Evolutionary conservation across 2,113 vertebrate genomes (phyloP), one percentile per base, ranked within the genome.

Genomic region (Phyllostomus hastatus): DNA sequence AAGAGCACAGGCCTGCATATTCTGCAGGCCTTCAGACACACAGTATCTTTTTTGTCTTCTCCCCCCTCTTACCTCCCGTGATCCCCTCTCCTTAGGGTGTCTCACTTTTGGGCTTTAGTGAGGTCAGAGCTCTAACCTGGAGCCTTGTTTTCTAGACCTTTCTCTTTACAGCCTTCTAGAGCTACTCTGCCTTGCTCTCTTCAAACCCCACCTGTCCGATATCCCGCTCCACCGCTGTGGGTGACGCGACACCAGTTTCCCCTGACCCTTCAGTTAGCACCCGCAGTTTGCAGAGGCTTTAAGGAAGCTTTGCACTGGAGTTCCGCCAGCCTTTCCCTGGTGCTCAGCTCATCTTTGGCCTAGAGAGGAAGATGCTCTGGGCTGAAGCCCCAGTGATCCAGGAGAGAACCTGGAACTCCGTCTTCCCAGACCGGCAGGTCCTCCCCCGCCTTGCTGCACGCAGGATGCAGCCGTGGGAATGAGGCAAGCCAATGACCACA

Each of bases 81-180:
- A n/a, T 28, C 19, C 69, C 3, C 3, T 35, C 41, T 78, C 19
- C 12, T 2, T 4, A 59, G 61, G 35, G 35, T 3, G 14, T 73
- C 38, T 78, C 46, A 38, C 24, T 79, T 78, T 67, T 2, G 73
- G n/a, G 59, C 11, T 64, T 78, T 78, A 17, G 14, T 24, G 33
- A 46, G n/a, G 7, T 10, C 9, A 61, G 16, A 57, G n/a, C 81
- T 87, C 26, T 26, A 20, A 91, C 7, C 3, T 12, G 38, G n/a
- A 38, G 20, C 35, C 43, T 66, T 50, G 26, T 8, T 61, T 52
- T 96, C 24, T 50, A 84, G 78, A 67, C 16, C 38, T 66, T 94
- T 76, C 81, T 82, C 33, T 28, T 64, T 70, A 85, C 67, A 96
- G 52, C 69, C 88, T 96, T 95, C 35, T 84, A 54, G 95, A 92